Conservation (phyloP, 2,797 vertebrate genomes). For the Trachops cirrhosus region DNA sequence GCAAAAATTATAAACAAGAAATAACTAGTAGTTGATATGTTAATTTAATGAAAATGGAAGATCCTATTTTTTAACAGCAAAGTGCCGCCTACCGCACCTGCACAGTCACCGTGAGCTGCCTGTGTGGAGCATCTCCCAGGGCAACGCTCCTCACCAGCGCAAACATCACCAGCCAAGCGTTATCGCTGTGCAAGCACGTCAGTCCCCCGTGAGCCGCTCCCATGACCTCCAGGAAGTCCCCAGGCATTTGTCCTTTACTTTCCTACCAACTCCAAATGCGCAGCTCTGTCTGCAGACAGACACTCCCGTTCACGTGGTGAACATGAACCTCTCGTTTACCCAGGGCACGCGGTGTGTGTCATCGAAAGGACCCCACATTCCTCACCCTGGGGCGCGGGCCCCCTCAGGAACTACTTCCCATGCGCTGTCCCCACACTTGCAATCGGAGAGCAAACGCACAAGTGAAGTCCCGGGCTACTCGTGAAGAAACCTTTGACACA, state of each 20-base stretch:
- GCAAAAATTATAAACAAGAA: not conserved
- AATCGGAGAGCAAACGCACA: not conserved
- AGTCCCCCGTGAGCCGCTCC: fast-evolving
- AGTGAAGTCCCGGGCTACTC: not conserved
- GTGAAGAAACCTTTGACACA: not conserved
- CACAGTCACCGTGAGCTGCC: too few relatives aligned
- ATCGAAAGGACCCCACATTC: not conserved
- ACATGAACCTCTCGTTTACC: not conserved
- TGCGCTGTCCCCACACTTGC: fast-evolving
- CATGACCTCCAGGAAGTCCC: not conserved
- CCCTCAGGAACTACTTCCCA: not conserved
- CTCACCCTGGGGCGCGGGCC: not conserved
- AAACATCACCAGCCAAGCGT: not conserved
- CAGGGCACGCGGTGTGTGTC: fast-evolving
- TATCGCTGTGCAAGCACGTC: not conserved
- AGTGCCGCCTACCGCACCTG: not conserved
- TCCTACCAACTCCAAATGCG: not conserved
- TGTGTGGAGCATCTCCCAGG: not conserved
- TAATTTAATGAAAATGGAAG: not conserved
- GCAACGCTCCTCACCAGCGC: not conserved
- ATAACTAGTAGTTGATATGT: not conserved
- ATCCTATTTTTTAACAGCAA: not conserved
- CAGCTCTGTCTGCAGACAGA: not conserved
- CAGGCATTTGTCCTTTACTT: not conserved
- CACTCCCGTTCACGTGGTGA: not conserved